Evolutionary conservation across 1,140 invertebrate species (phyloP), one percentile per base, ranked within the genome.

Genomic region (Agrypnia vestita): DNA sequence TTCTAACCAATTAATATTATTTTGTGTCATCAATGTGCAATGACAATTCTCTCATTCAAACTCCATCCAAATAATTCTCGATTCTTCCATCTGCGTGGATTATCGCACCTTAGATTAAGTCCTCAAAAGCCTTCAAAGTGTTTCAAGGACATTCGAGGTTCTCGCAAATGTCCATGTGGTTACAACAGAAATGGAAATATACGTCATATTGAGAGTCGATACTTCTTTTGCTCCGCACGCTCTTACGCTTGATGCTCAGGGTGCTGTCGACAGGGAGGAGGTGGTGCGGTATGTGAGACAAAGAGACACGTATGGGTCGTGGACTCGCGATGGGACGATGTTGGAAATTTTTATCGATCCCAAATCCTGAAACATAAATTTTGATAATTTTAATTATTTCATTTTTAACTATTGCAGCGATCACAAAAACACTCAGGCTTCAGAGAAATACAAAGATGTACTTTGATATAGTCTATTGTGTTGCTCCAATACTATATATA

Each of bases 121-220:
- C 53, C 53, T 17, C 53, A 15, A 15, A 8, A 15, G 53, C 53
- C 8, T 56, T 15, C n/a, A n/a, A 17, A 17, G 11, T 12, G 11
- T 11, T 71, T 73, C 71, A 73, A 7, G 53, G 71, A 56, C 71
- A 73, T 17, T 73, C 71, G 17, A 73, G 19, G 35, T 55, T 73
- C 35, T 73, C 71, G 17, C 71, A 73, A n/a, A 73, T 55, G 1
- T 73, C 71, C 71, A 73, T 73, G 71, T 73, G 49, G 53, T 73
- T 73, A 17, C 71, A 73, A 43, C 71, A 73, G 51, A 55, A 73
- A 19, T 55, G 51, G 13, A 73, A 73, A 25, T 73, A 73, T 6
- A 55, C 71, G 25, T 73, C 71, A 13, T 73, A 55, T 15, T 73
- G 15, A 9, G 71, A 53, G 21, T 73, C 71, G 9, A 73, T 8